These are phyloP conservation scores for Syngnathus acus DNA, from an alignment of 2,797 vertebrate genomes.

Conservation along the genomic window DNA sequence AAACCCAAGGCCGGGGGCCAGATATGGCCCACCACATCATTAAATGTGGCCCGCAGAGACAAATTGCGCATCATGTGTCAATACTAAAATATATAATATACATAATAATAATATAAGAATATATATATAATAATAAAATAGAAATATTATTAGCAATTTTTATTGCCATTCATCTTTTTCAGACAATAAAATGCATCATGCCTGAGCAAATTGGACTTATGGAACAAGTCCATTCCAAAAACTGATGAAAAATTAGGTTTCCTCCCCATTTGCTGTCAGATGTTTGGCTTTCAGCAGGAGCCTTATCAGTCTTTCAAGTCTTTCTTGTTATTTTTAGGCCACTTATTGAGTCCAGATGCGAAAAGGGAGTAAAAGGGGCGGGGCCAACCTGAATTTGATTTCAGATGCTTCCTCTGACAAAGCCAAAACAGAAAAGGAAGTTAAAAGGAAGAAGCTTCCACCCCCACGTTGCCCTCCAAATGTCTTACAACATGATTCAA, in stretches of 20 bases:
- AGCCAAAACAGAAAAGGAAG: neutral
- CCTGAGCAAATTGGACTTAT: slow-evolving; percentile 33
- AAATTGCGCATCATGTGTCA: too few relatives aligned
- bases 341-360: slow-evolving; percentile 57
- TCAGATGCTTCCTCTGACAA: neutral
- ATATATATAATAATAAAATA: too few relatives aligned
- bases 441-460: neutral
- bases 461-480: neutral
- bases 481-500: neutral
- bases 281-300: slow-evolving; percentile 13
- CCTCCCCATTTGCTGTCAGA: slow-evolving; percentile 17
- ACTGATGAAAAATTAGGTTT: slow-evolving; percentile 12
- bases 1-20: too few relatives aligned
- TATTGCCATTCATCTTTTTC: neutral
- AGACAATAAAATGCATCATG: slow-evolving; percentile 59
- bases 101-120: too few relatives aligned
- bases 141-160: too few relatives aligned
- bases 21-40: too few relatives aligned
- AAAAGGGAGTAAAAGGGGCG: slow-evolving; percentile 14
- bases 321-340: slow-evolving; percentile 40
- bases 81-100: too few relatives aligned
- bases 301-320: slow-evolving; percentile 30
- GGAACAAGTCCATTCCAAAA: slow-evolving; percentile 16
- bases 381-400: neutral
- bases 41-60: too few relatives aligned